A percentile compares a stretch with the other conserved stretches of the same genome.
phyloP scores from a whole-genome alignment of 2,797 vertebrate species.

The Tiaroga cobitis region DNA sequence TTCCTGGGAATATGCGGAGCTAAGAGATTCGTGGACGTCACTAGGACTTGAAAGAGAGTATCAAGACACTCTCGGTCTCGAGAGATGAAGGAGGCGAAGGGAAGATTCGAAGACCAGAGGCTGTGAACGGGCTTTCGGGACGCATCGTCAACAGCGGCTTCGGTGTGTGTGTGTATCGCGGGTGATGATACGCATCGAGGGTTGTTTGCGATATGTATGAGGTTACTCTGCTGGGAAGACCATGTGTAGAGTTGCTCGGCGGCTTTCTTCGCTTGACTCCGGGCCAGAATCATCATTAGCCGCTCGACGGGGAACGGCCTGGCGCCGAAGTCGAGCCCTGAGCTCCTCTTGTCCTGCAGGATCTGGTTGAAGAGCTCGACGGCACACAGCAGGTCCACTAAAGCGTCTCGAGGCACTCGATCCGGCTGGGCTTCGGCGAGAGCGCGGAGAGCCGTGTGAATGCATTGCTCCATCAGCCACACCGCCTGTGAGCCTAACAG shows the following conservation, averaged over 20 bases:
- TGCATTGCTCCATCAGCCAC: constrained; percentile 69
- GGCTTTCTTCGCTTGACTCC: constrained; percentile 64
- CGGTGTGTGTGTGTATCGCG: not conserved
- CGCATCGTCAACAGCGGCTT: not conserved
- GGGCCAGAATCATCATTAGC: constrained; percentile 68
- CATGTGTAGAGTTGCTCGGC: constrained; percentile 67
- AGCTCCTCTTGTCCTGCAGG: constrained; percentile 63
- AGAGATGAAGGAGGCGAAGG: constrained; percentile 56
- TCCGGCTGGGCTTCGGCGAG: constrained; percentile 57
- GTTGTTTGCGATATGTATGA: constrained; percentile 26
- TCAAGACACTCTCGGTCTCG: constrained; percentile 63
- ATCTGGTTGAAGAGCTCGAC: constrained; percentile 70
- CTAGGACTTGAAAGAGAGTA: constrained; percentile 67
- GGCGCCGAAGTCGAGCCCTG: constrained; percentile 59
- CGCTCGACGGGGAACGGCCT: constrained; percentile 63
- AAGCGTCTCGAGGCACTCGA: constrained; percentile 62
- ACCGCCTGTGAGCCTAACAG: constrained; percentile 68
- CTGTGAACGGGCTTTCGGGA: not conserved
- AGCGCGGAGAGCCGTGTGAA: constrained; percentile 61
- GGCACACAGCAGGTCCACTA: constrained; percentile 72
- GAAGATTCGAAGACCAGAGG: constrained; percentile 40
- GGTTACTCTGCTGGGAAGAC: constrained; percentile 61
- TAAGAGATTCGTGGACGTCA: constrained; percentile 69
- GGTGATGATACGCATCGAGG: not conserved
- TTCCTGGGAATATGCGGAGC: constrained; percentile 59